Evolutionary conservation across 1,140 invertebrate genomes (phyloP), one percentile per base, ranked within the genome.

Genomic region (Grapholita molesta): DNA sequence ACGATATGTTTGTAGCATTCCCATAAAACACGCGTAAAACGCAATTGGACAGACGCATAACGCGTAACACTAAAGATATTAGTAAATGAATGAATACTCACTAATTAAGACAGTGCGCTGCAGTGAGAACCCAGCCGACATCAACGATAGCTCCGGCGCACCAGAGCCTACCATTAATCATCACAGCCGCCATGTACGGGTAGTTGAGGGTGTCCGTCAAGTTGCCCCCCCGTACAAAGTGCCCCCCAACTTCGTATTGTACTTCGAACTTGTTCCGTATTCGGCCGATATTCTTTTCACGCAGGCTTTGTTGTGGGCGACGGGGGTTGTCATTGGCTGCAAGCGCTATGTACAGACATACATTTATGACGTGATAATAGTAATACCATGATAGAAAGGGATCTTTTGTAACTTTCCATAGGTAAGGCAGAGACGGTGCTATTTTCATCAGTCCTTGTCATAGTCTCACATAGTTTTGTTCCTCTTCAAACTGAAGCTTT

Each of bases 111-210:
- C 94, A 95, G 84, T 95, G 94, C 0, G 94, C 94, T 7, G 94
- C 94, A 0, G 94, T 95, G 0, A 94, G 68, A 3, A 94, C 83
- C 94, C 93, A 94, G 42, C 91, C 89, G n/a, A 92, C 89, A 70
- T 93, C 93, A 12, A 95, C 86, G 24, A 95, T 89, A 1, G 93
- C 89, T 0, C 93, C 94, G 0, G 94, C 94, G 76, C 94, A 95
- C 84, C 88, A 90, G 21, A 89, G 53, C 12, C 85, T 70, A 0
- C 84, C 87, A n/a, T 91, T 88, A 1, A 91, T 89, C 4, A 90
- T 88, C 18, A 91, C 82, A 1, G 87, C 84, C 0, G 86, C 88
- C 78, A 91, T 88, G 55, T 88, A 91, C 0, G 88, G 87, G n/a
- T 73, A 88, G 71, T 91, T 91, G 25, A 55, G 73, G 0, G 84